Base-by-base conservation (phyloP, 2,797 vertebrate species). In the Etheostoma nigrum region DNA sequence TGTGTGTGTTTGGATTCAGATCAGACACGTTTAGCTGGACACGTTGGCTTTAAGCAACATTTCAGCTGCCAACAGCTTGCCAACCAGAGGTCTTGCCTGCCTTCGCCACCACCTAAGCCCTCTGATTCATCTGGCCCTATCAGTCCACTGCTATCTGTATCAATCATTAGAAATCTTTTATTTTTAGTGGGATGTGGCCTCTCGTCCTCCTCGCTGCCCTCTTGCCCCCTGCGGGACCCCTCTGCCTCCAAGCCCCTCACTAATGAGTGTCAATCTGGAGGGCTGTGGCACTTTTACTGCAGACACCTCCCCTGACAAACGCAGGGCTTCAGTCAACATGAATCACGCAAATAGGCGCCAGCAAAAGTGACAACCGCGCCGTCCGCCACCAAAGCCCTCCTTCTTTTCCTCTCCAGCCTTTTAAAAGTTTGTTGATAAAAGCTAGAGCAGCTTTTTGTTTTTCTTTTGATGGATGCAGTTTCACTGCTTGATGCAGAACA, bases 241-340 rank as follows among this genome's bases (percentile, higher is more conserved):
- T 86, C 30, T 86, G 86, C 89, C 94, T 91, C 40, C 19, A 57
- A 94, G 95, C 88, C 79, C 83, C 81, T 81, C 85, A 84, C 94
- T 96, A 96, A 95, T 95, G 95, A 96, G 94, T 94, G 94, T 95
- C 94, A 95, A 93, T 95, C 94, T 94, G 83, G 84, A 83, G 88
- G 86, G 93, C 91, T 92, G 86, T 94, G 94, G 94, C 95, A 91
- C 92, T 95, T 95, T 95, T 92, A 82, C 92, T 89, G 94, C 92
- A 94, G 93, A 95, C 95, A 95, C 95, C 94, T 96, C 92, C 82
- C 87, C 92, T 95, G 95, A 95, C 92, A 92, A 94, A 94, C 92
- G 94, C 94, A 95, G 95, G 94, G 94, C 94, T 94, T 87, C 92
- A 94, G 95, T 95, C 95, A 95, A 93, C 92, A 95, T 77, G 86